phyloP scores from a whole-genome alignment of 2,888 invertebrate species.

The Dascillus cervinus region DNA sequence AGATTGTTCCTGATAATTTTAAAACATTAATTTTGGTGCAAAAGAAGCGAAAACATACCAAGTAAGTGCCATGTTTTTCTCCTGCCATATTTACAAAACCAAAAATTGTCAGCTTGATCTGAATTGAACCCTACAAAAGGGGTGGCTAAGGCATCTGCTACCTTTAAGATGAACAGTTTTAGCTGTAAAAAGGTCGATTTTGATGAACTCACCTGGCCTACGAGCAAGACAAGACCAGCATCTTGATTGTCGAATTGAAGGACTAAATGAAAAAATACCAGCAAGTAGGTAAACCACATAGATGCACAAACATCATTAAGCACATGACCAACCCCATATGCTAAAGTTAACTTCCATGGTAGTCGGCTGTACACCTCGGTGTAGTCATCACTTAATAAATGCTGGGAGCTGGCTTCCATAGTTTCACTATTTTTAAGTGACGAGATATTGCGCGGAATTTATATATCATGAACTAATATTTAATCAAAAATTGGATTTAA shows the following conservation, averaged over 20 bases:
- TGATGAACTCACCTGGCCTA: constrained; percentile 73
- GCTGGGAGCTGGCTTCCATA: constrained; percentile 26
- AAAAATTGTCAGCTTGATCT: constrained; percentile 61
- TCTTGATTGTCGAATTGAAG: constrained; percentile 52
- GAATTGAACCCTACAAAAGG: constrained; percentile 83
- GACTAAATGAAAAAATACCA: constrained; percentile 69
- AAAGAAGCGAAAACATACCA: constrained; percentile 54
- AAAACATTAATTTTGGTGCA: too few relatives aligned
- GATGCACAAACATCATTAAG: constrained; percentile 90
- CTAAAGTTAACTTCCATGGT: constrained; percentile 42
- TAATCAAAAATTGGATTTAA: too few relatives aligned
- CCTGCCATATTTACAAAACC: constrained; percentile 66
- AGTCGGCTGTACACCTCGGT: constrained; percentile 44
- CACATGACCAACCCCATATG: constrained; percentile 77
- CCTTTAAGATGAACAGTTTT: constrained; percentile 19
- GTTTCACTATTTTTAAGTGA: too few relatives aligned
- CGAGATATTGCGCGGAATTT: too few relatives aligned
- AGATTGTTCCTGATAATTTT: constrained; percentile 60
- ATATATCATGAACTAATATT: too few relatives aligned
- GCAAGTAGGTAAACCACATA: constrained; percentile 91
- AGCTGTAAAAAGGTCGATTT: neutral
- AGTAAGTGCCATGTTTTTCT: constrained; percentile 86
- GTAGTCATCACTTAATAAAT: constrained; percentile 38
- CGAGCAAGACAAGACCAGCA: constrained; percentile 61
- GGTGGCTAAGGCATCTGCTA: constrained; percentile 83